Base-by-base conservation (phyloP, 1,140 invertebrate species). In the Drosophila littoralis region DNA sequence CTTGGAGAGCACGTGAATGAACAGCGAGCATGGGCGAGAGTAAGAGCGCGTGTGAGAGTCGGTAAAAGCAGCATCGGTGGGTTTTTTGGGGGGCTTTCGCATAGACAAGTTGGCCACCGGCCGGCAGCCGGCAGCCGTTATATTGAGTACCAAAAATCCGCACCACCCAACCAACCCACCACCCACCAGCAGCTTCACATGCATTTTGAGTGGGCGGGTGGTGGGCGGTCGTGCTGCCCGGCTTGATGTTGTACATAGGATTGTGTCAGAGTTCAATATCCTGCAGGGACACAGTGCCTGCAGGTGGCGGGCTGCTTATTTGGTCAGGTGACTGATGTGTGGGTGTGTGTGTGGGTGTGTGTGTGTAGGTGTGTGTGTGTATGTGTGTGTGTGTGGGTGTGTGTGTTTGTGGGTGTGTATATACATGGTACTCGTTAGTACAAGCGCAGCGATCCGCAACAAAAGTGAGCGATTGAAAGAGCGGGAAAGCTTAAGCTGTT, bases 211-310 rank as follows among this genome's bases (percentile, higher is more conserved):
- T 6, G 1, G 9, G 45, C n/a, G n/a, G 57, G 28, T 9, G 7
- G n/a, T 22, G n/a, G 54, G 33, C 10, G 50, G 43, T 28, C n/a
- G 7, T 7, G 61, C 13, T 28, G 36, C n/a, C 13, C 43, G 40
- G 38, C 35, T 55, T 65, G 52, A 72, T 73, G 70, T 15, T 67
- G 51, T 82, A 67, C 64, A 77, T 88, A 86, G 61, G 72, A 88
- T 77, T 88, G 83, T 88, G 83, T 89, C 84, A 88, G 83, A 88
- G 83, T 88, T 88, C 83, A 88, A 88, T 83, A 88, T 88, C 83
- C 83, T 88, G 68, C 73, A 69, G 57, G 65, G 76, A 72, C 77
- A 61, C 55, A 63, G 58, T 33, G 58, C 35, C 22, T 54, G 71
- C 72, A 70, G 72, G 72, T 75, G 64, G 36, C 45, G 50, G 35